Percentiles rank a stretch among this genome's conserved stretches.
phyloP scores from a whole-genome alignment of 2,888 invertebrate species.

The Papilio elwesi region DNA sequence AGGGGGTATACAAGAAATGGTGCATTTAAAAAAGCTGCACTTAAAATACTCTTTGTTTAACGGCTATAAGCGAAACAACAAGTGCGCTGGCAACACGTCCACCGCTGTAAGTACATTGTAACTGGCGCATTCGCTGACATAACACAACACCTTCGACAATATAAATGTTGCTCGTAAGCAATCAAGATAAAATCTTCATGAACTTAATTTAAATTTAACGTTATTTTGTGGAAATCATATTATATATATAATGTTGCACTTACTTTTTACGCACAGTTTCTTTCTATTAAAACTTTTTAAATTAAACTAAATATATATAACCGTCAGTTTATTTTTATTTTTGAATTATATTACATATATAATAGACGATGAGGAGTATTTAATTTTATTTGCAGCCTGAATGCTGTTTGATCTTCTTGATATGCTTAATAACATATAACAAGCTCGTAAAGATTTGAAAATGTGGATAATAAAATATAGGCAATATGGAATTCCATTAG shows the following conservation, averaged over 20 bases:
- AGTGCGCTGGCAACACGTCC: conserved; percentile 12
- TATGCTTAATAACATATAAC: not conserved
- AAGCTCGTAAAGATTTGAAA: conserved; percentile 1
- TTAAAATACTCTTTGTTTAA: conserved; percentile 34
- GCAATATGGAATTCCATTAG: conserved; percentile 8
- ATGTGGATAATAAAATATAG: conserved; percentile 5
- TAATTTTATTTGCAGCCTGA: conserved; percentile 6
- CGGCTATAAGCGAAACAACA: conserved; percentile 11
- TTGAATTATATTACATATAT: not conserved
- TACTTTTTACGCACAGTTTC: conserved; percentile 7
- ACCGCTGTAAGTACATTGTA: conserved; percentile 10
- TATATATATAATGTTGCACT: conserved; percentile 16
- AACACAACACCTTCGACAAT: conserved; percentile 26
- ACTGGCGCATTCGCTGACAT: conserved; percentile 16
- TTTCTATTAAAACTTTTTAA: not conserved
- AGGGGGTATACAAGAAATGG: not conserved
- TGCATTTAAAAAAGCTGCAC: conserved; percentile 22
- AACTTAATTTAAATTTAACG: conserved; percentile 16
- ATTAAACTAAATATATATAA: not conserved
- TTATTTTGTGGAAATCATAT: not conserved
- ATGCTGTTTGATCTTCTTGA: conserved; percentile 7
- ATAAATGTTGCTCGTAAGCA: conserved; percentile 16
- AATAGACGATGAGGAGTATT: not conserved
- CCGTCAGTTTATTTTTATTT: not conserved
- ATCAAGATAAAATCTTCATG: conserved; percentile 27